These are phyloP conservation scores for Andrena camellia DNA, from an alignment of 2,888 invertebrate species.

Conservation along the genomic window DNA sequence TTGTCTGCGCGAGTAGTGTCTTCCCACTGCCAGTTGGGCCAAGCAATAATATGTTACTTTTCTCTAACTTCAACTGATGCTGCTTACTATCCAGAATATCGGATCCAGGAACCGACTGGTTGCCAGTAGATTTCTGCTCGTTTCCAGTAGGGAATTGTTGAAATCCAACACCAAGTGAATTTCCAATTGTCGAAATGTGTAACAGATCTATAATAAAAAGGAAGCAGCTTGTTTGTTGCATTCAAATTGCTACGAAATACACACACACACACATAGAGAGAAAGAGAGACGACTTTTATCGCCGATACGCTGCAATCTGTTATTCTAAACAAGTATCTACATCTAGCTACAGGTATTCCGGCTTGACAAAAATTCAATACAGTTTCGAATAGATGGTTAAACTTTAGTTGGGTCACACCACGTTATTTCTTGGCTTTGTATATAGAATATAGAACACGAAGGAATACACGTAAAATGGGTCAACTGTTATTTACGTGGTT, in stretches of 20 bases:
- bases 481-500: slow-evolving; percentile 82
- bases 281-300: too few relatives aligned
- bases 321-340: neutral
- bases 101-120: slow-evolving; percentile 87
- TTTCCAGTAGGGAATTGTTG: slow-evolving; percentile 81
- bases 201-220: slow-evolving; percentile 89
- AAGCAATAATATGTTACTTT: slow-evolving; percentile 97
- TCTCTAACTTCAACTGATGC: slow-evolving; percentile 95
- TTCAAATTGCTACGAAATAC: neutral
- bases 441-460: neutral
- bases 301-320: neutral
- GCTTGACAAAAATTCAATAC: neutral
- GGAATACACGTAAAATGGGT: slow-evolving; percentile 56
- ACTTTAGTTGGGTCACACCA: neutral
- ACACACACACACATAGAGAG: too few relatives aligned
- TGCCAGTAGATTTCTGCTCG: slow-evolving; percentile 73
- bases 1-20: slow-evolving; percentile 98
- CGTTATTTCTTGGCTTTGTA: neutral
- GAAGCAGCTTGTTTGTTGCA: neutral
- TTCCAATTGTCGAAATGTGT: slow-evolving; percentile 93
- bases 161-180: slow-evolving; percentile 87
- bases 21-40: slow-evolving; percentile 99
- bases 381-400: neutral
- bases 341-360: neutral
- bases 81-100: slow-evolving; percentile 93